Conservation (phyloP, 2,113 vertebrate genomes). For the Charadrius vociferus region DNA sequence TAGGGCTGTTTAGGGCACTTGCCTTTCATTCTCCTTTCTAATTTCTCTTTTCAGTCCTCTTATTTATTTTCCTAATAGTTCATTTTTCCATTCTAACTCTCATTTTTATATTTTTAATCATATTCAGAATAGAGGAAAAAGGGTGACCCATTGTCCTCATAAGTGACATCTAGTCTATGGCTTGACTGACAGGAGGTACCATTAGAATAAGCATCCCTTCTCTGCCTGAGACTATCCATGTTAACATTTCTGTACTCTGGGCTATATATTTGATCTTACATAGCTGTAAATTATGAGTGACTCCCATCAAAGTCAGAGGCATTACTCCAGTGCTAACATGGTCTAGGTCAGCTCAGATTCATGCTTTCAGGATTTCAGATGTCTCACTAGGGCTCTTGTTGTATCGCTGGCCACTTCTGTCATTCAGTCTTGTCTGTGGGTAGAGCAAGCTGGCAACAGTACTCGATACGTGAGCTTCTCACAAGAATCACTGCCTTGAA, state of each 20-base stretch:
- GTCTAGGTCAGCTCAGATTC: neutral
- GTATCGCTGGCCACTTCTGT: neutral
- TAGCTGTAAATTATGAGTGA: constrained; percentile 54
- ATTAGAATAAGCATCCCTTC: constrained; percentile 9
- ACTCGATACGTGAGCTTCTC: neutral
- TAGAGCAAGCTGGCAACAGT: neutral
- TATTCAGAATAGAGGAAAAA: neutral
- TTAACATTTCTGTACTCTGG: constrained; percentile 8
- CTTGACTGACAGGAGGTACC: constrained; percentile 29
- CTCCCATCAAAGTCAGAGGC: constrained; percentile 55
- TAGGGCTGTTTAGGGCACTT: neutral
- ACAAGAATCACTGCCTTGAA: neutral
- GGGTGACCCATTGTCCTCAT: neutral
- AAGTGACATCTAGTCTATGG: neutral
- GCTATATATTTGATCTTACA: constrained; percentile 28
- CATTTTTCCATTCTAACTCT: neutral
- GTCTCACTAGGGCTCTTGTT: neutral
- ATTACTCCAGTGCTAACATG: neutral
- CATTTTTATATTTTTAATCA: constrained; percentile 30
- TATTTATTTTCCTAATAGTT: neutral
- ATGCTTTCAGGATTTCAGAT: neutral
- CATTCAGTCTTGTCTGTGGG: neutral
- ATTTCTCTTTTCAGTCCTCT: neutral
- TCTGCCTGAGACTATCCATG: neutral
- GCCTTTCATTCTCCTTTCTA: neutral